Conservation (phyloP, 2,888 invertebrate genomes). For the Exocentrus adspersus region DNA sequence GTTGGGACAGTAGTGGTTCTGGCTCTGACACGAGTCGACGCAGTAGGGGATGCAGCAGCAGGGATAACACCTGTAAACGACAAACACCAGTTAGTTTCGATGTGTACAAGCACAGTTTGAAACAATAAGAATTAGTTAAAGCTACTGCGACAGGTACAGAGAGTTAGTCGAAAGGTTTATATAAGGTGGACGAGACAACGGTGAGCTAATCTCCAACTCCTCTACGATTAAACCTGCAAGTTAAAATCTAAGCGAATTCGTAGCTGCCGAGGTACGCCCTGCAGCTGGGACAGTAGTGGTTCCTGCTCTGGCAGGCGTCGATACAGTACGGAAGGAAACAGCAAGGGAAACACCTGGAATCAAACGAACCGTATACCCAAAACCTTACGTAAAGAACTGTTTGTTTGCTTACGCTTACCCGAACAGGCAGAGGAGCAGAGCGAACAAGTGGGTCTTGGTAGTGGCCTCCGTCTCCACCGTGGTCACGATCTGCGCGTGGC, state of each 20-base stretch:
- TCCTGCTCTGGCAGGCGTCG: constrained; percentile 61
- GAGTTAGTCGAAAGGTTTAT: too few species aligned
- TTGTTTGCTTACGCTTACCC: constrained; percentile 58
- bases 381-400: background rate
- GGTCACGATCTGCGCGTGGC: constrained; percentile 62
- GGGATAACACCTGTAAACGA: constrained; percentile 60
- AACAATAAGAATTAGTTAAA: too few species aligned
- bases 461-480: constrained; percentile 60
- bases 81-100: constrained; percentile 4
- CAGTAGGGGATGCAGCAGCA: constrained; percentile 65
- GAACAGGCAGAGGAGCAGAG: constrained; percentile 62
- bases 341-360: constrained; percentile 61
- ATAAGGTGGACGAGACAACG: too few species aligned
- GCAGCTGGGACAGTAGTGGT: constrained; percentile 65
- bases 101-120: too few species aligned
- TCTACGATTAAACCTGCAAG: too few species aligned
- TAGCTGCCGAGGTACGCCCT: constrained; percentile 60
- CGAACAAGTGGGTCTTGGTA: constrained; percentile 65
- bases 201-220: too few species aligned
- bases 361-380: background rate
- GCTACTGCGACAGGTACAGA: too few species aligned
- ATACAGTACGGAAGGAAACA: constrained; percentile 64
- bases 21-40: constrained; percentile 61
- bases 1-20: constrained; percentile 65
- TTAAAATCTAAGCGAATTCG: too few species aligned